Conservation (phyloP, 1,140 invertebrate species). For the Oncopodura yosiiana region DNA sequence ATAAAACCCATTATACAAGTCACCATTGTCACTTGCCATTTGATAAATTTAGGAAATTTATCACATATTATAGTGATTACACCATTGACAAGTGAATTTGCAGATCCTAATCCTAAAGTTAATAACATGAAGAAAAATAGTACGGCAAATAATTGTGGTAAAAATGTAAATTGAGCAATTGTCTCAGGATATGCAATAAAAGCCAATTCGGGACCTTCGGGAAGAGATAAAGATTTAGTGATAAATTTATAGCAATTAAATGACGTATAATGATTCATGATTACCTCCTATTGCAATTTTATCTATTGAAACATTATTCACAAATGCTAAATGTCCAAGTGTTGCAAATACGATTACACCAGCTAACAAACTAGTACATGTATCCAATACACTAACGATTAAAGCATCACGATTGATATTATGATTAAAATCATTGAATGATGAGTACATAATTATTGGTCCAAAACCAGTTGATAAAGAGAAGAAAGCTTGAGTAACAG, state of each 20-base stretch:
- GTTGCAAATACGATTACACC: conserved; percentile 79
- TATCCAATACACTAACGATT: conserved; percentile 46
- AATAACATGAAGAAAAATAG: conserved; percentile 46
- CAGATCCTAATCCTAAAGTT: conserved; percentile 37
- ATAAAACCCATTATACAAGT: conserved; percentile 54
- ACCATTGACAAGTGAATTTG: conserved; percentile 49
- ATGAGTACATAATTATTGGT: conserved; percentile 43
- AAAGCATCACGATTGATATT: conserved; percentile 41
- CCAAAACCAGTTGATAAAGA: conserved; percentile 47
- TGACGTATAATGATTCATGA: no score
- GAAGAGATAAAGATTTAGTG: no score
- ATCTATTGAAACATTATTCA: conserved; percentile 35
- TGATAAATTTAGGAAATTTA: conserved; percentile 54
- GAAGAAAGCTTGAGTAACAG: conserved; percentile 43
- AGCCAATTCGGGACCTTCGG: conserved; percentile 62
- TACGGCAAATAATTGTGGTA: no score
- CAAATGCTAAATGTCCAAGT: conserved; percentile 47
- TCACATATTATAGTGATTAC: conserved; percentile 62
- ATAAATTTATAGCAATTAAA: no score
- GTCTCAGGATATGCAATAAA: conserved; percentile 82
- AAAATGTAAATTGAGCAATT: no score
- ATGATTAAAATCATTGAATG: conserved; percentile 9
- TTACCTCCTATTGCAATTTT: no score
- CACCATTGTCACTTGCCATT: conserved; percentile 49
- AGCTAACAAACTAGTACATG: conserved; percentile 63